Percentiles rank a stretch among this genome's conserved stretches.
Evolutionary conservation across 2,797 vertebrate species (phyloP).

Genomic region (Martes flavigula): DNA sequence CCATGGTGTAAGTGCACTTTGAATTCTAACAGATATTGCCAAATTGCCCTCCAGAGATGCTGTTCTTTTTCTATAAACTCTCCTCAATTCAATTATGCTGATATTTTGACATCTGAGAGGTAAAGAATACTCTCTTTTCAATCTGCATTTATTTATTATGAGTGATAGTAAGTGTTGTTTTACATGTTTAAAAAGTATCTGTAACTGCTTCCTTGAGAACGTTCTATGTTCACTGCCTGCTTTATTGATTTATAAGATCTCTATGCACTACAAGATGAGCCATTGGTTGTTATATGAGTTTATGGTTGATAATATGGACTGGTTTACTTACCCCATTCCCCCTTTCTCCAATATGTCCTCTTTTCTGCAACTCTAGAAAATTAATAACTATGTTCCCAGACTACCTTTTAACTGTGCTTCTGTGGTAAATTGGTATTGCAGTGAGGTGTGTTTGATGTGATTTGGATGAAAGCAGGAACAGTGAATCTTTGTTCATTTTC

Average conservation of each 20-base stretch:
- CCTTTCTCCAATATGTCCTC: neutral
- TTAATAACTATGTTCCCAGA: neutral
- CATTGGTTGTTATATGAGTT: neutral
- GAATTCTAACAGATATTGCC: neutral
- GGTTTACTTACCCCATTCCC: neutral
- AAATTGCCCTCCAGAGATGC: neutral
- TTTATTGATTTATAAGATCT: neutral
- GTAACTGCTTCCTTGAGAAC: neutral
- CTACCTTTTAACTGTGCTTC: neutral
- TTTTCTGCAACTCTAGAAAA: neutral
- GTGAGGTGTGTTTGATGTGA: neutral
- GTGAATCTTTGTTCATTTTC: neutral
- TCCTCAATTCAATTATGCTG: neutral
- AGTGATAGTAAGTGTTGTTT: neutral
- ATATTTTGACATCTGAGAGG: neutral
- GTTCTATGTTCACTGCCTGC: neutral
- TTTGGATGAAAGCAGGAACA: neutral
- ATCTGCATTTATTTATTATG: neutral
- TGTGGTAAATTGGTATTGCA: neutral
- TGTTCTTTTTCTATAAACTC: neutral
- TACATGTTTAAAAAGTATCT: neutral
- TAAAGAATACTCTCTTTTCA: neutral
- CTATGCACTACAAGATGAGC: neutral
- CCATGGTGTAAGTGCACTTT: neutral
- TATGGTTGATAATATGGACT: neutral